Base-by-base conservation (phyloP, 1,140 invertebrate species). In the Drosophila ogumai region DNA sequence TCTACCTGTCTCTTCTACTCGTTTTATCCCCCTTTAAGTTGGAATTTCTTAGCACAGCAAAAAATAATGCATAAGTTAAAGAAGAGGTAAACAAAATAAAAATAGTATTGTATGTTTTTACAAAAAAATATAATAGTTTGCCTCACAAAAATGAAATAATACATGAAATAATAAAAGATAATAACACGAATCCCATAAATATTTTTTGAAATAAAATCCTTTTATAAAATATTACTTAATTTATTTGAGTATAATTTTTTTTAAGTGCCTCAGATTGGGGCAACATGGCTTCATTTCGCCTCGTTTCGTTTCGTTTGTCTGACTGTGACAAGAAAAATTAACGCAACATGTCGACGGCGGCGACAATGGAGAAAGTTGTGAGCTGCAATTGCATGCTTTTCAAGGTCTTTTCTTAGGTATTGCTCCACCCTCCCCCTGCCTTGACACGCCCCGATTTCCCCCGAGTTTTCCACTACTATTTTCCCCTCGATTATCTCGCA, bases 351-450 rank as follows among this genome's bases (percentile, higher is more conserved):
- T 56, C 49, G 67, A 56, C 41, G 22, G 64, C 67, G 22, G 67
- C 67, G 17, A 47, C 67, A 69, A 49, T 87, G 82, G 82, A 82
- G 82, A 86, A 86, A 86, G 82, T 86, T 86, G 81, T 73, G 40
- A 65, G 57, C 43, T 54, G 54, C 55, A 71, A 52, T 78, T 52
- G 57, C 77, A 85, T 87, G 82, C 56, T 87, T 87, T 87, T 87
- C 82, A 87, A 87, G 82, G 82, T 87, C 82, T 87, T 87, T 87
- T 36, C 43, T 46, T 64, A 49, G 61, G 66, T 64, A 54, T 49
- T 49, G 49, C 17, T n/a, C 6, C 12, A 3, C 31, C 8, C 28
- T 6, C 5, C 25, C 41, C 9, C 1, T 15, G 15, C n/a, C 19
- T 15, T n/a, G 41, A 15, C 15, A 41, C 44, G 28, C 65, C 44